These are phyloP conservation scores for Triplophysa yarkandensis DNA, from an alignment of 2,797 vertebrate genomes.

Conservation along the genomic window DNA sequence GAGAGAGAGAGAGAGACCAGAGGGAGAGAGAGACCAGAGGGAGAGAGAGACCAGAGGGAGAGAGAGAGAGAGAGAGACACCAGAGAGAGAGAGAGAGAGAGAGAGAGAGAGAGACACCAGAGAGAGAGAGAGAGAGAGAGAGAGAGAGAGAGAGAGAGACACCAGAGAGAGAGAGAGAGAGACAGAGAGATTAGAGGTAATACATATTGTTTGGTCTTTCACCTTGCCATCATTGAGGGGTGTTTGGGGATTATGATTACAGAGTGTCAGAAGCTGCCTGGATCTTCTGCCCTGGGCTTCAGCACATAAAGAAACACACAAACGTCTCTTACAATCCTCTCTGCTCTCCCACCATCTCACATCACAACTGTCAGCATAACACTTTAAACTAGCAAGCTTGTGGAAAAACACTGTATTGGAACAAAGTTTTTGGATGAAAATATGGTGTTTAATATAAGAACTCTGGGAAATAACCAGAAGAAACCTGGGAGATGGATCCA, in stretches of 20 bases:
- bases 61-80: too few relatives aligned
- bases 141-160: too few relatives aligned
- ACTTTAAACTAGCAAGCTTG: conserved; percentile 34
- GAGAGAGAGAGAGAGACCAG: conserved; percentile 53
- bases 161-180: not conserved
- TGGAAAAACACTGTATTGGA: not conserved
- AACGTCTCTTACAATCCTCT: conserved; percentile 55
- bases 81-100: not conserved
- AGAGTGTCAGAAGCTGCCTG: conserved; percentile 68
- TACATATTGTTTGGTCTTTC: conserved; percentile 61
- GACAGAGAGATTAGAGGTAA: conserved; percentile 60
- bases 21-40: not conserved
- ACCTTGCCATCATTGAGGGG: conserved; percentile 62
- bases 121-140: too few relatives aligned
- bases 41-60: too few relatives aligned
- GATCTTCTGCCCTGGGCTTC: conserved; percentile 65
- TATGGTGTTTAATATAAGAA: not conserved
- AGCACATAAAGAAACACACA: conserved; percentile 59
- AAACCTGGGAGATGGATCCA: not conserved
- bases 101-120: not conserved
- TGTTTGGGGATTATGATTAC: conserved; percentile 63
- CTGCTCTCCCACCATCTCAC: conserved; percentile 41
- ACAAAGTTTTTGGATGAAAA: conserved; percentile 20
- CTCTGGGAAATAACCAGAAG: not conserved
- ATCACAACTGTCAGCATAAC: conserved; percentile 38